Percentiles rank a stretch among this genome's conserved stretches.
Conservation (phyloP, 2,797 vertebrate species). For the Anguilla pacifica region DNA sequence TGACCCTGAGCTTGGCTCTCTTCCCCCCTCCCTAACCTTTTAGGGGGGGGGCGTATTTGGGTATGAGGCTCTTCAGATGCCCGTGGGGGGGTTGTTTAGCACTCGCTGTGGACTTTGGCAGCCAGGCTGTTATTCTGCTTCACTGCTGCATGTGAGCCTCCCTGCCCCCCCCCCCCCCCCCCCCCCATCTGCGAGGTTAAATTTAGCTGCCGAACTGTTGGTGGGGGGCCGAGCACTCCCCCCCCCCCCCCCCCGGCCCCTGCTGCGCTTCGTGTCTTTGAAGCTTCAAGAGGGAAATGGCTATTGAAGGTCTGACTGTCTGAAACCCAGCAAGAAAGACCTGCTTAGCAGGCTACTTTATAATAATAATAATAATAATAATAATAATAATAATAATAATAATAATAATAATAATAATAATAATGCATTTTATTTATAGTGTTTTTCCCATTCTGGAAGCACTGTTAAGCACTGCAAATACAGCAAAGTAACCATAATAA, state of each 20-base stretch:
- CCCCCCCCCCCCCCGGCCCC: no score
- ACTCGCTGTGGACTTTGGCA: conserved; percentile 16
- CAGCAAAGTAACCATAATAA: no score
- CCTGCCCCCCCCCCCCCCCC: neutral
- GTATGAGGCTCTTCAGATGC: neutral
- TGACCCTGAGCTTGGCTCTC: neutral
- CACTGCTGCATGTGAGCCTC: neutral
- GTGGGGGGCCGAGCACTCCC: neutral
- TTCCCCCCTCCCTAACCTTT: neutral
- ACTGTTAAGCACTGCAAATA: no score
- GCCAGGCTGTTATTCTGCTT: neutral
- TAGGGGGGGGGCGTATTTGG: neutral
- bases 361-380: no score
- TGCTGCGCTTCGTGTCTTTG: neutral
- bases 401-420: no score
- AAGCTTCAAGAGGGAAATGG: neutral
- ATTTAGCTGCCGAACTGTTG: neutral
- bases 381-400: no score
- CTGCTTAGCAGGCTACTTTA: no score
- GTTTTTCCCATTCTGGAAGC: no score
- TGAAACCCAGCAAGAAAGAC: neutral
- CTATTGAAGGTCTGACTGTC: neutral
- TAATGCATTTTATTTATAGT: no score
- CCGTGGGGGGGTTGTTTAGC: neutral
- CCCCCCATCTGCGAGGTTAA: neutral